Evolutionary conservation across 1,140 invertebrate species (phyloP).

Genomic region (Trichonephila clavata): DNA sequence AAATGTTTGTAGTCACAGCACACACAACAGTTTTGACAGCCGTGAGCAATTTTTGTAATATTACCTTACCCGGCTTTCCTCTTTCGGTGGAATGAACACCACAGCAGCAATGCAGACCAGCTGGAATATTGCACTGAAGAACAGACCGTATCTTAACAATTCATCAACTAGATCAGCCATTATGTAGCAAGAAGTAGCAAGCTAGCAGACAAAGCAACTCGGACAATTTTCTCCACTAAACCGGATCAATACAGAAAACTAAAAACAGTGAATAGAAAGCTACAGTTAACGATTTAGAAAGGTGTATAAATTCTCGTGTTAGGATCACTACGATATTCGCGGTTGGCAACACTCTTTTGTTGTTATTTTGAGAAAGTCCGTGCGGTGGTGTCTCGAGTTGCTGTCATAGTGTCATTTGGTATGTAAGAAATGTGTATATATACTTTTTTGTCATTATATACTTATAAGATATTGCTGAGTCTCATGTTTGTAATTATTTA

Average conservation of each 20-base stretch:
- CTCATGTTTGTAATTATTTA: too few relatives aligned
- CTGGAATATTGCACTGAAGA: conserved; percentile 87
- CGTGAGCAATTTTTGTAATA: background rate
- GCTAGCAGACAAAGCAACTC: background rate
- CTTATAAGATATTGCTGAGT: too few relatives aligned
- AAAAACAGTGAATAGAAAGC: background rate
- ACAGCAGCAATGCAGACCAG: conserved; percentile 86
- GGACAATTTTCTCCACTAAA: background rate
- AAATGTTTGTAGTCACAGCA: too few relatives aligned
- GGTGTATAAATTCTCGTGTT: too few relatives aligned
- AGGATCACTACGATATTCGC: too few relatives aligned
- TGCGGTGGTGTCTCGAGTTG: too few relatives aligned
- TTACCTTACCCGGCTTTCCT: conserved; percentile 76
- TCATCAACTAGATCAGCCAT: conserved; percentile 85
- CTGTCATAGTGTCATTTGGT: too few relatives aligned
- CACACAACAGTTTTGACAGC: background rate
- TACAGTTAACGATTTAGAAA: background rate
- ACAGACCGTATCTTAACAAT: conserved; percentile 85
- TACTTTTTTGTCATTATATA: too few relatives aligned
- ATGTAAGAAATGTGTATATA: too few relatives aligned
- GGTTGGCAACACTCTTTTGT: too few relatives aligned
- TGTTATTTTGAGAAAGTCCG: too few relatives aligned
- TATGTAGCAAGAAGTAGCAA: conserved; percentile 52
- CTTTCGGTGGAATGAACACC: conserved; percentile 83
- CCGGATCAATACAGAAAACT: background rate